A percentile compares a stretch with the other conserved stretches of the same genome.
Conservation (phyloP, 2,888 invertebrate genomes). For the Rhagophthalmus giganteus region DNA sequence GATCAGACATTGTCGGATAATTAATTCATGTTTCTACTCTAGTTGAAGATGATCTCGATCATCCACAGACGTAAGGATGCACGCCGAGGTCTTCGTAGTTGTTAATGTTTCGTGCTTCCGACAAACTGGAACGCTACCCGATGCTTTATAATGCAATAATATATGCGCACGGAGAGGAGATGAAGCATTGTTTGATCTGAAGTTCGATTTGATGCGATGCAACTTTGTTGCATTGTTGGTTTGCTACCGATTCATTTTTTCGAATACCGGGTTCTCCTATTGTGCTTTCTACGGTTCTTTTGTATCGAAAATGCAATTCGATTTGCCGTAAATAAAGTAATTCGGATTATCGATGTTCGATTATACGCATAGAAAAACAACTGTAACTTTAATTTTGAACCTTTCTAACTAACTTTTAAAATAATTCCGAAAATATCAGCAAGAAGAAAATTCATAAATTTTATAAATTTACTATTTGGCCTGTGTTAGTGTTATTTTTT, state of each 20-base stretch:
- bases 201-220: not conserved
- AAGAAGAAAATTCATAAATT: too few relatives aligned
- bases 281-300: not conserved
- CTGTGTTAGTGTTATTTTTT: too few relatives aligned
- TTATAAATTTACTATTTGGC: too few relatives aligned
- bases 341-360: too few relatives aligned
- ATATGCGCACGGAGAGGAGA: not conserved
- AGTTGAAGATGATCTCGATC: slow-evolving; percentile 45
- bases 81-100: slow-evolving; percentile 2
- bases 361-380: too few relatives aligned
- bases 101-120: too few relatives aligned
- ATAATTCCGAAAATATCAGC: too few relatives aligned
- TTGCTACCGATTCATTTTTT: not conserved
- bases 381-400: too few relatives aligned
- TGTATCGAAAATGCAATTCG: not conserved
- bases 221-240: not conserved
- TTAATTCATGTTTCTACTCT: slow-evolving; percentile 47
- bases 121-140: slow-evolving; percentile 5
- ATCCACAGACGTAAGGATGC: slow-evolving; percentile 31
- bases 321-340: too few relatives aligned
- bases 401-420: too few relatives aligned
- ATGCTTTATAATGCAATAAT: not conserved
- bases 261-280: not conserved
- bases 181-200: not conserved
- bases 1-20: slow-evolving; percentile 44